phyloP scores from a whole-genome alignment of 2,113 vertebrate species.

The Taurulus bubalis region DNA sequence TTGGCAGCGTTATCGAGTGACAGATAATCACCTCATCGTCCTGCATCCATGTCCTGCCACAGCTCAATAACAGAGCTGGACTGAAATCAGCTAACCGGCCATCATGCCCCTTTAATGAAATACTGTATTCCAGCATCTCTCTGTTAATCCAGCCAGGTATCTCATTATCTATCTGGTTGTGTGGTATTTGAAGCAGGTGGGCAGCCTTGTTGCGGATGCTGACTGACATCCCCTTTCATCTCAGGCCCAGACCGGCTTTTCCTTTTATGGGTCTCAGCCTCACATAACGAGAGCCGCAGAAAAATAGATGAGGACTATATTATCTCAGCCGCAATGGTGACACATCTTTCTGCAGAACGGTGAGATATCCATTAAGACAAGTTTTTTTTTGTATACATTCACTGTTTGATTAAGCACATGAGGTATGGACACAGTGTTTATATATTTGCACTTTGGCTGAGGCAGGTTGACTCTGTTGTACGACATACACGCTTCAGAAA shows the following conservation, averaged over 20 bases:
- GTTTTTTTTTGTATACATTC: not conserved
- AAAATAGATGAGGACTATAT: conserved; percentile 11
- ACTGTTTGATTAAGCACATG: conserved; percentile 3
- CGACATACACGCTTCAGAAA: not conserved
- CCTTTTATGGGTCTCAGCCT: conserved; percentile 42
- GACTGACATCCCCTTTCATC: conserved; percentile 80
- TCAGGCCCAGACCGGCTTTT: conserved; percentile 57
- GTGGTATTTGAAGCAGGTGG: conserved; percentile 76
- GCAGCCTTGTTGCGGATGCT: conserved; percentile 57
- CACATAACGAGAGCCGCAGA: conserved; percentile 26
- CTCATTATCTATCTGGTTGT: conserved; percentile 66
- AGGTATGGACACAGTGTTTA: not conserved
- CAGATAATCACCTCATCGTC: conserved; percentile 77
- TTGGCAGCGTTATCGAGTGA: conserved; percentile 61
- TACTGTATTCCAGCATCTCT: conserved; percentile 60
- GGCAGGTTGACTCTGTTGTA: not conserved
- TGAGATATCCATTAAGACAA: conserved; percentile 1
- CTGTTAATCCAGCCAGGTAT: conserved; percentile 66
- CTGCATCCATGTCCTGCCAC: conserved; percentile 45
- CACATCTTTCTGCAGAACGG: conserved; percentile 30
- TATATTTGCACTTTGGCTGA: not conserved
- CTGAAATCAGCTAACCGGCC: conserved; percentile 38
- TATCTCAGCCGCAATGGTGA: conserved; percentile 23
- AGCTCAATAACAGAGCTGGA: conserved; percentile 27
- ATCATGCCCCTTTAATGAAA: conserved; percentile 62